Evolutionary conservation across 1,140 invertebrate species (phyloP).

Genomic region (Mamestra configurata): DNA sequence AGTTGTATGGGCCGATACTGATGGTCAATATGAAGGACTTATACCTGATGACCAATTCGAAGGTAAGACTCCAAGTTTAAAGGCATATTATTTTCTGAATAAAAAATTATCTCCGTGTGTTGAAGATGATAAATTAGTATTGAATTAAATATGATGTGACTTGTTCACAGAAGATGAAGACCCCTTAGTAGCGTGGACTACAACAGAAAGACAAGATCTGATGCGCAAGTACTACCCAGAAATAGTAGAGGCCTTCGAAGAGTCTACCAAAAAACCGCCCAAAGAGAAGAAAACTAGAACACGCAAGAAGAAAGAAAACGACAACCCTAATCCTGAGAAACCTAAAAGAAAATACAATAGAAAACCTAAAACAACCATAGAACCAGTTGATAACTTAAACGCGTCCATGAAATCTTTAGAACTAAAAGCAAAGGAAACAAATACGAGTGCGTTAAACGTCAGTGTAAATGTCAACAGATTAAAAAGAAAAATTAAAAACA

Average conservation of each 20-base stretch:
- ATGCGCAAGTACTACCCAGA: conserved; percentile 91
- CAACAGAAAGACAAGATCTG: conserved; percentile 91
- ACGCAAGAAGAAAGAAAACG: conserved; percentile 73
- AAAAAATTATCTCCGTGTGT: not conserved
- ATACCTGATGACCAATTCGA: conserved; percentile 88
- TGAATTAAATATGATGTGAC: too few relatives aligned
- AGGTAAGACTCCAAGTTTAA: conserved; percentile 72
- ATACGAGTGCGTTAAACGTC: conserved; percentile 70
- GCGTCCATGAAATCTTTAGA: conserved; percentile 73
- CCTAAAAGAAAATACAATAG: conserved; percentile 80
- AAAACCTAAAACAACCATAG: conserved; percentile 76
- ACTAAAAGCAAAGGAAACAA: conserved; percentile 66
- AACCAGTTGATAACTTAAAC: conserved; percentile 59
- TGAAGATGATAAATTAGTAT: too few relatives aligned
- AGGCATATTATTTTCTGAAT: too few relatives aligned
- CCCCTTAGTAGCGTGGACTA: conserved; percentile 87
- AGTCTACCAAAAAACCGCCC: conserved; percentile 88
- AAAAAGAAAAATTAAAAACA: conserved; percentile 73
- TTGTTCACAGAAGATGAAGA: conserved; percentile 83
- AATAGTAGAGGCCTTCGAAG: conserved; percentile 86
- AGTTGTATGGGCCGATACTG: conserved; percentile 90
- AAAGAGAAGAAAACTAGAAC: conserved; percentile 86
- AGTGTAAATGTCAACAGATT: conserved; percentile 76
- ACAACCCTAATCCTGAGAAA: conserved; percentile 76
- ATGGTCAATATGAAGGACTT: conserved; percentile 88